Evolutionary conservation across 2,888 invertebrate genomes (phyloP).

Genomic region (Cryptus viduatorius): DNA sequence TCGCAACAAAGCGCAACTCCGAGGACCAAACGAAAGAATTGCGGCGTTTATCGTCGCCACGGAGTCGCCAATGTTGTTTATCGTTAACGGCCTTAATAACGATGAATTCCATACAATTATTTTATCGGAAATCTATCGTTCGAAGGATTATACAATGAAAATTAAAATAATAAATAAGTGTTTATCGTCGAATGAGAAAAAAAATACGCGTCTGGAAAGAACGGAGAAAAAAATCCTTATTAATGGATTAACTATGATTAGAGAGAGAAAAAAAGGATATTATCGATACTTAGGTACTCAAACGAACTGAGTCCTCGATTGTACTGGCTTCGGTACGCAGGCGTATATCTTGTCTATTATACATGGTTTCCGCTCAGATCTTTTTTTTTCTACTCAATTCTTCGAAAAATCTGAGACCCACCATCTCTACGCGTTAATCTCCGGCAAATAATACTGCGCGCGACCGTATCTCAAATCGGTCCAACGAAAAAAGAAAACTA

Average conservation of each 20-base stretch:
- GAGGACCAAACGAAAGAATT: not conserved
- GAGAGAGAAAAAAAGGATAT: conserved; percentile 36
- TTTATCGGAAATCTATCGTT: conserved; percentile 19
- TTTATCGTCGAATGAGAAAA: conserved; percentile 65
- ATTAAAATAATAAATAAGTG: conserved; percentile 77
- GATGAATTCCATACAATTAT: conserved; percentile 26
- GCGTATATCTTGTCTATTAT: conserved; percentile 51
- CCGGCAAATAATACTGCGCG: conserved; percentile 71
- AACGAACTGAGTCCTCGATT: conserved; percentile 68
- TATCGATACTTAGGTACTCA: conserved; percentile 54
- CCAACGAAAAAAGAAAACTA: conserved; percentile 16
- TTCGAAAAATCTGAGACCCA: conserved; percentile 25
- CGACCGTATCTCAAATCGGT: conserved; percentile 54
- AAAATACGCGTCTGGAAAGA: conserved; percentile 57
- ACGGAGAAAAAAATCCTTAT: conserved; percentile 35
- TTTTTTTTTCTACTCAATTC: conserved; percentile 18
- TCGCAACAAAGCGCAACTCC: not conserved
- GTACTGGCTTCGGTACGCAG: conserved; percentile 70
- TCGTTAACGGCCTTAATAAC: conserved; percentile 5
- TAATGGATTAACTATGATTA: conserved; percentile 69
- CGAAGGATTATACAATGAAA: conserved; percentile 38
- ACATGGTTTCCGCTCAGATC: conserved; percentile 53
- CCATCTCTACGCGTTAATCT: conserved; percentile 44
- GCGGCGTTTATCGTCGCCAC: not conserved
- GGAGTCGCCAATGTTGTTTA: not conserved